phyloP scores from a whole-genome alignment of 2,888 invertebrate genomes.

The Chironomus tentans region DNA sequence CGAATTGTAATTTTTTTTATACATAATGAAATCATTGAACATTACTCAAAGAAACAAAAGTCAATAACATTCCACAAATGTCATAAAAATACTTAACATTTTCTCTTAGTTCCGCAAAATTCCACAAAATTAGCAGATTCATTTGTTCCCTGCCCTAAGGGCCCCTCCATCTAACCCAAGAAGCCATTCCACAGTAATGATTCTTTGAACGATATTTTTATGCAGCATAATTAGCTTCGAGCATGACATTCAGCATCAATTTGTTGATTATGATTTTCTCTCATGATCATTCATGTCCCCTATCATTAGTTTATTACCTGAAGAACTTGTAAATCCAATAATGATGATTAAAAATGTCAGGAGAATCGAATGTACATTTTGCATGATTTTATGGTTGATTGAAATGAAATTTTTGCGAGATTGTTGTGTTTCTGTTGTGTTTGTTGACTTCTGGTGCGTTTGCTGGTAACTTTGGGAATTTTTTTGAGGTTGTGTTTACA shows the following conservation, averaged over 20 bases:
- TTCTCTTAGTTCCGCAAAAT: too few relatives aligned
- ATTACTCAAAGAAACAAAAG: too few relatives aligned
- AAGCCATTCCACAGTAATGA: not conserved
- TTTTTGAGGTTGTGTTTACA: not conserved
- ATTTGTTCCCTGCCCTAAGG: too few relatives aligned
- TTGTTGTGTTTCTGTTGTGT: too few relatives aligned
- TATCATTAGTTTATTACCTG: not conserved
- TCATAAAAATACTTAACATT: too few relatives aligned
- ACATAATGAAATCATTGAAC: too few relatives aligned
- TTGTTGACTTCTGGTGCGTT: too few relatives aligned
- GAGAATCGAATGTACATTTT: conserved; percentile 12
- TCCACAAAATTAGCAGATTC: too few relatives aligned
- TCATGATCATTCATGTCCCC: not conserved
- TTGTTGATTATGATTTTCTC: not conserved
- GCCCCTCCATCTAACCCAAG: too few relatives aligned
- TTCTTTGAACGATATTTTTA: too few relatives aligned
- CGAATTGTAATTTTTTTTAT: too few relatives aligned
- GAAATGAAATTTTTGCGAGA: not conserved
- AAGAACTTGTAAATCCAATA: conserved; percentile 8
- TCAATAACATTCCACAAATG: too few relatives aligned
- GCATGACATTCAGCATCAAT: not conserved
- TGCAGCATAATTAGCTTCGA: not conserved
- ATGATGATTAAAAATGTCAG: conserved; percentile 11
- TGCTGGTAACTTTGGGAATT: not conserved
- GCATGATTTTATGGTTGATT: conserved; percentile 10